phyloP scores from a whole-genome alignment of 2,797 vertebrate genomes.

The Lepilemur septentrionalis region DNA sequence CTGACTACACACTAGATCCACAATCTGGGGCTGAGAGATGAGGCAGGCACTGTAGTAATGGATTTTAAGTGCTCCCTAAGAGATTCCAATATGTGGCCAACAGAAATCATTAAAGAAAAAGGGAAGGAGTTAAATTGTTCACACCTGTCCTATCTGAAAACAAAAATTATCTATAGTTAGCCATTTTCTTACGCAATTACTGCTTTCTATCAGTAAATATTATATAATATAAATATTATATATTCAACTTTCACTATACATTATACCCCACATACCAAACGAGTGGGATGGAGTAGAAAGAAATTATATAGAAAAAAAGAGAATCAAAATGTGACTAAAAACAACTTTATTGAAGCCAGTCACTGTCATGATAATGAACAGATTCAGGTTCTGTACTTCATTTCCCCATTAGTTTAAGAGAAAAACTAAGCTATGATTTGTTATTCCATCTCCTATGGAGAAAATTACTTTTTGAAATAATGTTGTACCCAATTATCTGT shows the following conservation, averaged over 20 bases:
- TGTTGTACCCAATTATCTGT: slow-evolving; percentile 54
- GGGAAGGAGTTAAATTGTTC: not conserved
- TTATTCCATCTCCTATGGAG: not conserved
- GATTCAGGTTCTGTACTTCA: slow-evolving; percentile 5
- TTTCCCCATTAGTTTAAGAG: slow-evolving; percentile 33
- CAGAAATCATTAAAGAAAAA: not conserved
- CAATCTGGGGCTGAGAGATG: not conserved
- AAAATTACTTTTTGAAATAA: slow-evolving; percentile 52
- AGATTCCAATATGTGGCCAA: not conserved
- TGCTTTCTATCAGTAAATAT: not conserved
- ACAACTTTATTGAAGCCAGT: not conserved
- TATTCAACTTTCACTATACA: not conserved
- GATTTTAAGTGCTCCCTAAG: not conserved
- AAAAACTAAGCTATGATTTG: slow-evolving; percentile 32
- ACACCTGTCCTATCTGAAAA: not conserved
- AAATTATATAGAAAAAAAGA: not conserved
- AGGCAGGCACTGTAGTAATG: not conserved
- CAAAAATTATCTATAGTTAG: not conserved
- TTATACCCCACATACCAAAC: not conserved
- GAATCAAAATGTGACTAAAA: not conserved
- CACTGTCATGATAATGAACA: not conserved
- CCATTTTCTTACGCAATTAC: not conserved
- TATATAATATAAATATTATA: not conserved
- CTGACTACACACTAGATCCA: not conserved
- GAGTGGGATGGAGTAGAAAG: not conserved